Evolutionary conservation across 2,888 invertebrate genomes (phyloP).

Genomic region (Drosophila mercatorum): DNA sequence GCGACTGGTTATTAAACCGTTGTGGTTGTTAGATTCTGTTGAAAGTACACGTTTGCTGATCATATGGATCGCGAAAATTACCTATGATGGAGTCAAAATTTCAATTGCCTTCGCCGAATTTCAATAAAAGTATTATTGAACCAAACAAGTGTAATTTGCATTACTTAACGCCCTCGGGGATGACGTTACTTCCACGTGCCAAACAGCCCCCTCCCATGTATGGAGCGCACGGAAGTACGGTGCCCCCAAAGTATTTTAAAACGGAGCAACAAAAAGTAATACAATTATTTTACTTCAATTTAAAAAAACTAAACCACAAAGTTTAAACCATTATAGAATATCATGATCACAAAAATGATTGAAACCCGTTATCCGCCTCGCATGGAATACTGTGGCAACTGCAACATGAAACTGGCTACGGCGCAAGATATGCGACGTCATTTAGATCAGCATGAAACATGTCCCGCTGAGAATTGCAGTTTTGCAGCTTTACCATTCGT

Average conservation of each 20-base stretch:
- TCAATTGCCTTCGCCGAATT: constrained; percentile 80
- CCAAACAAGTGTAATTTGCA: constrained; percentile 45
- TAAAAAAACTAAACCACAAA: not conserved
- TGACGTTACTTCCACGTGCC: constrained; percentile 80
- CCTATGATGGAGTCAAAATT: constrained; percentile 77
- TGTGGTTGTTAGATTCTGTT: not conserved
- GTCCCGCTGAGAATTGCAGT: constrained; percentile 91
- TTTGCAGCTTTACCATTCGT: constrained; percentile 85
- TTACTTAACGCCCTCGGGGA: constrained; percentile 82
- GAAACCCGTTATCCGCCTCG: constrained; percentile 19
- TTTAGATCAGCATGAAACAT: constrained; percentile 90
- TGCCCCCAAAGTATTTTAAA: constrained; percentile 78
- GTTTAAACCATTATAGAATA: constrained; percentile 3
- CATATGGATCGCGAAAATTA: constrained; percentile 29
- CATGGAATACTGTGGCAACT: constrained; percentile 88
- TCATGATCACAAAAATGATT: not conserved
- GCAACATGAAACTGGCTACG: constrained; percentile 90
- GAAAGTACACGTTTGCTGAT: not conserved
- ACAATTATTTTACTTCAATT: not conserved
- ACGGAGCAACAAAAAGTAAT: constrained; percentile 36
- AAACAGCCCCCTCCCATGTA: constrained; percentile 84
- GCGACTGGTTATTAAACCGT: not conserved
- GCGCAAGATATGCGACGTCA: constrained; percentile 88
- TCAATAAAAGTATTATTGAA: constrained; percentile 57
- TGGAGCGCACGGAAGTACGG: constrained; percentile 82